Percentiles rank a stretch among this genome's conserved stretches.
Conservation (phyloP, 2,888 invertebrate species). For the Drosophila histrio region DNA sequence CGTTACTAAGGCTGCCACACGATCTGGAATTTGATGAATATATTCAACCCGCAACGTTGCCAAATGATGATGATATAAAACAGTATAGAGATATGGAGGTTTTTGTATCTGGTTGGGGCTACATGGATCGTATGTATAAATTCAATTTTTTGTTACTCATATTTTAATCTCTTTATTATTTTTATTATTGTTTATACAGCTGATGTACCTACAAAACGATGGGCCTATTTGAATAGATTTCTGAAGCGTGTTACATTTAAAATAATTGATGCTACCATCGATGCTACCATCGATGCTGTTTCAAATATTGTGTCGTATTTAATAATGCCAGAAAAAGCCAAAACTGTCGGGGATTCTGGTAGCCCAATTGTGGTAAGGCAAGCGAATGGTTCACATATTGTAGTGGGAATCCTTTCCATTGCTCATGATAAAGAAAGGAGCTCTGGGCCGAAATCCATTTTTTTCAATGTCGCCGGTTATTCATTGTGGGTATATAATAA, state of each 20-base stretch:
- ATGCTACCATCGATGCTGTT: too few relatives aligned
- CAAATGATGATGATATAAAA: background rate
- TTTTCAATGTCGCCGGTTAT: too few relatives aligned
- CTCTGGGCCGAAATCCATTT: too few relatives aligned
- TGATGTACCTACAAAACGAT: background rate
- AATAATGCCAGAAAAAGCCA: background rate
- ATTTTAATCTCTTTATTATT: background rate
- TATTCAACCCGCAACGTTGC: background rate
- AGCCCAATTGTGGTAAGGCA: background rate
- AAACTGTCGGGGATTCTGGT: background rate
- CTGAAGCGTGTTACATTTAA: background rate
- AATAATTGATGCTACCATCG: too few relatives aligned
- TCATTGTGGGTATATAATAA: too few relatives aligned
- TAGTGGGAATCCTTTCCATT: background rate
- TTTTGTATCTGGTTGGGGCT: background rate
- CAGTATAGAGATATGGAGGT: background rate
- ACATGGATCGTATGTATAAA: background rate
- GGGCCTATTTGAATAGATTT: background rate
- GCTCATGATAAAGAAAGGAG: too few relatives aligned
- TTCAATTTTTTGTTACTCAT: background rate
- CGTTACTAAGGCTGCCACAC: background rate
- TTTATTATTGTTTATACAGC: background rate
- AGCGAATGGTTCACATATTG: background rate
- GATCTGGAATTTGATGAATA: background rate
- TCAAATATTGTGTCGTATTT: too few relatives aligned